Base-by-base conservation (phyloP, 2,888 invertebrate species). In the Parnassius smintheus region DNA sequence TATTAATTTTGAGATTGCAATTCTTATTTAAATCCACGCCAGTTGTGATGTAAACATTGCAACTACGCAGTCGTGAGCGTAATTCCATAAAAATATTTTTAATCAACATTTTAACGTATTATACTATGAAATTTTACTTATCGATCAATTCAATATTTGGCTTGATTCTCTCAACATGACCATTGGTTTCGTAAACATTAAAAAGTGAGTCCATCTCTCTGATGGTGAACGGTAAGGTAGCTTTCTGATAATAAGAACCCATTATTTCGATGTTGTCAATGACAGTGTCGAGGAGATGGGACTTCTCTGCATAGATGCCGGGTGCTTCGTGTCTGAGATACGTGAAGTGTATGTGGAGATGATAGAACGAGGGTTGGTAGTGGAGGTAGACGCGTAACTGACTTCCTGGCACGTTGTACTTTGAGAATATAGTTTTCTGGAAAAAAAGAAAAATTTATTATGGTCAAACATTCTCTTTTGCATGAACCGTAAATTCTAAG, bases 341-440 rank as follows among this genome's bases (percentile, higher is more conserved):
- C 11, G 97, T 97, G 77, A 98, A 97, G 84, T 99, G 99, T 0
- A 99, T 93, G 82, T 99, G 99, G 0, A 99, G 92, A 81, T 99
- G 98, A 86, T 98, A 99, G 89, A 98, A 99, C 0, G 98, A 97
- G 0, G 99, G 99, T 76, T 98, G 98, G 86, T 99, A 99, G 83
- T 99, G 99, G 0, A 99, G 82, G 82, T 96, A 99, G 66, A 97
- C 93, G 35, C 98, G 93, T 41, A 99, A 83, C 77, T 97, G 95
- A 7, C 94, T 93, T 13, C 92, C 83, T 3, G 93, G 86, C 1
- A 99, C 73, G 12, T 93, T 93, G 86, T 96, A 99, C 74, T 96
- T 96, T 45, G 96, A 93, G 56, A 93, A 79, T 64, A 99, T 97
- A 2, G 94, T 94, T 80, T 93, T 92, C 95, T 96, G 87, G 58